phyloP scores from a whole-genome alignment of 2,797 vertebrate genomes.

The Emys orbicularis region DNA sequence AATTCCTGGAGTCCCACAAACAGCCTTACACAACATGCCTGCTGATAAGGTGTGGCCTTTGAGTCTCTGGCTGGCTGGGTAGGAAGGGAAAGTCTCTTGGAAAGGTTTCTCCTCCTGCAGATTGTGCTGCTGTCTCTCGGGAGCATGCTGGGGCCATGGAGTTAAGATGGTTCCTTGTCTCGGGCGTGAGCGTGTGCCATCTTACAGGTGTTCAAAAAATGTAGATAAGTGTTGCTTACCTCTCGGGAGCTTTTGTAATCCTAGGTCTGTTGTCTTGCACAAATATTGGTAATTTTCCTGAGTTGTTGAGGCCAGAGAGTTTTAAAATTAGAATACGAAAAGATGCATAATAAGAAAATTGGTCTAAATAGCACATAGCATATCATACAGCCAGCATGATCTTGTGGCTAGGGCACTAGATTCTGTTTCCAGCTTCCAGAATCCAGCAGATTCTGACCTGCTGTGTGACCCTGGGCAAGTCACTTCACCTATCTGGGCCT shows the following conservation, averaged over 20 bases:
- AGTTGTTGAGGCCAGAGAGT: neutral
- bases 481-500: no score
- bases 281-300: neutral
- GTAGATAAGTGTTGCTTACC: no score
- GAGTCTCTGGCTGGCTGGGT: neutral
- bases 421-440: neutral
- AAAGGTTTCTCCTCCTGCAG: no score
- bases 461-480: no score
- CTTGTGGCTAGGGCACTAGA: neutral
- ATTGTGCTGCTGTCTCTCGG: no score
- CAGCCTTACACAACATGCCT: neutral
- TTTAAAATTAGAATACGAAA: neutral
- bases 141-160: neutral
- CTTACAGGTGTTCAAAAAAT: no score
- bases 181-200: no score
- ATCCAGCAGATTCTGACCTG: no score
- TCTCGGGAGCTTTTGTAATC: neutral
- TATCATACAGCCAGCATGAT: neutral
- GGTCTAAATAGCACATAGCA: neutral
- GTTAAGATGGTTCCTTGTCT: neutral
- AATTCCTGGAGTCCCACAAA: neutral
- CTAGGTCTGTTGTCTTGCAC: neutral
- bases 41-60: neutral
- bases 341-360: neutral
- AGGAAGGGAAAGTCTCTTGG: neutral